Percentiles rank a stretch among this genome's conserved stretches.
Evolutionary conservation across 2,113 vertebrate genomes (phyloP).

Genomic region (Campylomormyrus tamandua): DNA sequence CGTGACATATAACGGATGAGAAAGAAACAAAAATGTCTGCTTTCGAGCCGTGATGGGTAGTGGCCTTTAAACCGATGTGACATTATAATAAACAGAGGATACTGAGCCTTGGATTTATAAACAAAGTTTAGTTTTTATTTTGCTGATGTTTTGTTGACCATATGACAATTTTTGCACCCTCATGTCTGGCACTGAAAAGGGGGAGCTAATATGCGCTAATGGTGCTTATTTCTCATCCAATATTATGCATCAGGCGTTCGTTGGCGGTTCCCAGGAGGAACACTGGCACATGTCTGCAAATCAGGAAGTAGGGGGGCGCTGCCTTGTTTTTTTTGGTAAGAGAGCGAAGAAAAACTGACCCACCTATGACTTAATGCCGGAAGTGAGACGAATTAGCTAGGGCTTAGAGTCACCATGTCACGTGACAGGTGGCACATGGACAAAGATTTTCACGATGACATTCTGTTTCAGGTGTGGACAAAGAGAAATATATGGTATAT

Average conservation of each 20-base stretch:
- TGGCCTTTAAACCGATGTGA: background rate
- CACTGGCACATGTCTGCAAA: background rate
- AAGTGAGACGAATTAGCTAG: background rate
- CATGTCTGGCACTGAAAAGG: background rate
- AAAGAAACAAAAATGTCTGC: background rate
- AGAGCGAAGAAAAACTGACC: background rate
- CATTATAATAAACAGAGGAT: background rate
- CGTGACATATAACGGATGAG: constrained; percentile 24
- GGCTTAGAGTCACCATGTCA: background rate
- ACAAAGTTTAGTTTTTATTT: background rate
- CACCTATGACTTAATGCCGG: background rate
- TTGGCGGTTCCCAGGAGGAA: background rate
- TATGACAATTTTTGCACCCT: background rate
- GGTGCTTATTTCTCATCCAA: background rate
- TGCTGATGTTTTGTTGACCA: background rate
- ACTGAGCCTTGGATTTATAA: background rate
- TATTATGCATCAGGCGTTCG: background rate
- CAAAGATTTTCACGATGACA: background rate
- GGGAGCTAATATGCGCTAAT: background rate
- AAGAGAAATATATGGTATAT: background rate
- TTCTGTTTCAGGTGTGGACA: background rate
- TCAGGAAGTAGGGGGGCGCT: background rate
- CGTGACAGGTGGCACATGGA: background rate
- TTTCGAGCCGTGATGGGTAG: background rate
- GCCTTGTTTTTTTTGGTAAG: background rate